Evolutionary conservation across 2,113 vertebrate species (phyloP).

Genomic region (Meriones unguiculatus): DNA sequence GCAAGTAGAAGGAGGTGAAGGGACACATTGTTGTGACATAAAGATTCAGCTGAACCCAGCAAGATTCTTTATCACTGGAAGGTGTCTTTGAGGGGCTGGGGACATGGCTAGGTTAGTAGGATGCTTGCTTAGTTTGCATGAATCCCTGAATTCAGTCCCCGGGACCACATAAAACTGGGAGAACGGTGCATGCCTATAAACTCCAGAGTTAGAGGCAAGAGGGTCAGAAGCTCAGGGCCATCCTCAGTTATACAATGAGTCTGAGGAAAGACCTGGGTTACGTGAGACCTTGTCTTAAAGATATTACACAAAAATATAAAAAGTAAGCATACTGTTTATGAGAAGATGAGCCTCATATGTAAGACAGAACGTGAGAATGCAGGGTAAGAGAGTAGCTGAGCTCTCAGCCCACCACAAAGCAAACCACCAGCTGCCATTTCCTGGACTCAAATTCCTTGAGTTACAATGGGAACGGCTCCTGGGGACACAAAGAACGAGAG

Average conservation of each 20-base stretch:
- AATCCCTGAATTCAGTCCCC: background rate
- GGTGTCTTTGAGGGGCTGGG: slow-evolving; percentile 72
- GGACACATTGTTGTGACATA: slow-evolving; percentile 71
- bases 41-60: slow-evolving; percentile 79
- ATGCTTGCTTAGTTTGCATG: background rate
- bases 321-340: slow-evolving; percentile 55
- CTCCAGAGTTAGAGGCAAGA: background rate
- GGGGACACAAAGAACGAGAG: slow-evolving; percentile 37
- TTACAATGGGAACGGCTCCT: slow-evolving; percentile 67
- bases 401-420: slow-evolving; percentile 75
- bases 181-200: background rate
- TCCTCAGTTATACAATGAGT: background rate
- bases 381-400: slow-evolving; percentile 69
- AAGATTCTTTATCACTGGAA: slow-evolving; percentile 83
- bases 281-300: background rate
- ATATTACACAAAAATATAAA: background rate
- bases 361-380: slow-evolving; percentile 62
- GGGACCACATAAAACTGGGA: background rate
- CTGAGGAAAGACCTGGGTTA: background rate
- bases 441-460: slow-evolving; percentile 70
- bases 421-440: slow-evolving; percentile 64
- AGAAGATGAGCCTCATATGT: slow-evolving; percentile 59
- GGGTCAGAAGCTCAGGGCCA: background rate
- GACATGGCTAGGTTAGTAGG: background rate
- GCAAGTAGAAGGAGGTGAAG: slow-evolving; percentile 52